phyloP scores from a whole-genome alignment of 2,113 vertebrate species.

The Austrofundulus limnaeus region DNA sequence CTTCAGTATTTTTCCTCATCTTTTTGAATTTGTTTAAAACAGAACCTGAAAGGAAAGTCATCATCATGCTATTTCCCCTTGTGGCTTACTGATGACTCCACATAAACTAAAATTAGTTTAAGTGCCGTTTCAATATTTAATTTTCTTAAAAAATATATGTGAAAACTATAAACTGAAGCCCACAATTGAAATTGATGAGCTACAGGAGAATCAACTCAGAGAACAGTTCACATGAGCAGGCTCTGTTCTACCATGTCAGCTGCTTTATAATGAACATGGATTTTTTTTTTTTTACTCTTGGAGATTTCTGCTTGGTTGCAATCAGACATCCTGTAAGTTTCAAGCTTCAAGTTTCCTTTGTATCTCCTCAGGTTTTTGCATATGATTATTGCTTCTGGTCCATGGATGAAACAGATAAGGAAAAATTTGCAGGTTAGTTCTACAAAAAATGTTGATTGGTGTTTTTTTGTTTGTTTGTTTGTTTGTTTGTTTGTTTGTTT shows the following conservation, averaged over 20 bases:
- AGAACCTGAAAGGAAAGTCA: too few species aligned
- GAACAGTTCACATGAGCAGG: too few species aligned
- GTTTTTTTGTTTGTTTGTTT: background rate
- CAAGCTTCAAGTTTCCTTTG: background rate
- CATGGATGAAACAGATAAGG: conserved; percentile 92
- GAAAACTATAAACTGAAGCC: too few species aligned
- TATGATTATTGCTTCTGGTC: conserved; percentile 99
- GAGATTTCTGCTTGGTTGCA: background rate
- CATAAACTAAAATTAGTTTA: background rate
- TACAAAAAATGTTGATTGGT: background rate
- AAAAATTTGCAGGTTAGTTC: conserved; percentile 89
- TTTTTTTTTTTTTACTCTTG: background rate
- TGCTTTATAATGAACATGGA: too few species aligned
- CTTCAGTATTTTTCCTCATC: too few species aligned
- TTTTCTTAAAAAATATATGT: background rate
- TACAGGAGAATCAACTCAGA: too few species aligned
- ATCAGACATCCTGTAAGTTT: background rate
- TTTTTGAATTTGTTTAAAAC: too few species aligned
- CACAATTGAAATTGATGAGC: too few species aligned
- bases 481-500: background rate
- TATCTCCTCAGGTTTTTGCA: conserved; percentile 86
- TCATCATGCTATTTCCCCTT: too few species aligned
- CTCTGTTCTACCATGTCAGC: too few species aligned
- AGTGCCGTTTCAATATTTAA: background rate
- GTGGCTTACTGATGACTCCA: too few species aligned